Evolutionary conservation across 2,113 vertebrate species (phyloP).

Genomic region (Ammodytes dubius): DNA sequence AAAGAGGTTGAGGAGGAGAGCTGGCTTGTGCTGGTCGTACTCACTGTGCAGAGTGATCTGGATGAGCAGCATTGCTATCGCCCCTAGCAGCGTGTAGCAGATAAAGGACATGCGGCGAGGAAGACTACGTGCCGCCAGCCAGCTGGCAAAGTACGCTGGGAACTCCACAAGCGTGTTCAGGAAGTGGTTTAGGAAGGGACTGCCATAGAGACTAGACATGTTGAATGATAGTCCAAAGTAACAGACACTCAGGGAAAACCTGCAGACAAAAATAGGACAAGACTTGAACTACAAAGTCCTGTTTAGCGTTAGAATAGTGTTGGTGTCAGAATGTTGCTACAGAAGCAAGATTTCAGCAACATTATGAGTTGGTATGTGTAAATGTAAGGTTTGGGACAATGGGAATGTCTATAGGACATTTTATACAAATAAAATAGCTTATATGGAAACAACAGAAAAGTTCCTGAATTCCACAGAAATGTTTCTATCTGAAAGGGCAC

Average conservation of each 20-base stretch:
- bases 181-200: slow-evolving; percentile 64
- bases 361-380: background rate
- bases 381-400: too few species aligned
- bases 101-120: slow-evolving; percentile 45
- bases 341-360: background rate
- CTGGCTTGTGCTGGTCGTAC: background rate
- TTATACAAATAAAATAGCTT: background rate
- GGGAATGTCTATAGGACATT: background rate
- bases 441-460: background rate
- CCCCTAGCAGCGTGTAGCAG: slow-evolving; percentile 42
- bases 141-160: slow-evolving; percentile 35
- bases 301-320: too few species aligned
- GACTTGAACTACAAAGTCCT: background rate
- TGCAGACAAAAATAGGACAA: slow-evolving; percentile 37
- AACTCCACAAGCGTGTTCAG: slow-evolving; percentile 46
- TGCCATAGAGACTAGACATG: slow-evolving; percentile 49
- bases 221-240: slow-evolving; percentile 69
- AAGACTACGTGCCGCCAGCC: slow-evolving; percentile 17
- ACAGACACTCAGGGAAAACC: slow-evolving; percentile 48
- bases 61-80: slow-evolving; percentile 50
- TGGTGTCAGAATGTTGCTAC: background rate
- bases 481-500: background rate
- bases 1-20: background rate
- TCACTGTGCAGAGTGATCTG: slow-evolving; percentile 53
- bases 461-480: background rate